phyloP scores from a whole-genome alignment of 2,797 vertebrate genomes.

The Crocodylus rhombifer region DNA sequence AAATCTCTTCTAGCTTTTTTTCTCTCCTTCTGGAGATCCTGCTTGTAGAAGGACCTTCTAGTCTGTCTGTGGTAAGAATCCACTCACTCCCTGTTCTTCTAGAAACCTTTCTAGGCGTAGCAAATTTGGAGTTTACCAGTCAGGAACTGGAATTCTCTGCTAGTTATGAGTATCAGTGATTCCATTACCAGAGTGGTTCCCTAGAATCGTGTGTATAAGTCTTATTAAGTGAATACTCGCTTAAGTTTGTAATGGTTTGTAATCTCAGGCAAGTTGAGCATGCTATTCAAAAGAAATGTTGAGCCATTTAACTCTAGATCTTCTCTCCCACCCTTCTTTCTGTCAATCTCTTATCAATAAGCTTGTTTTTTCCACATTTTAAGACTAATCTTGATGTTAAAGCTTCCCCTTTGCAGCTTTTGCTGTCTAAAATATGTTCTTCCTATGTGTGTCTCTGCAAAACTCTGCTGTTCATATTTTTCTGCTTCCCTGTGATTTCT shows the following conservation, averaged over 20 bases:
- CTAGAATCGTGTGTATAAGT: not conserved
- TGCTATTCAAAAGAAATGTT: not conserved
- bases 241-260: not conserved
- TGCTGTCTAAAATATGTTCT: not conserved
- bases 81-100: not conserved
- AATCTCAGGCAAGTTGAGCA: not conserved
- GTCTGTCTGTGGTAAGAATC: conserved; percentile 87
- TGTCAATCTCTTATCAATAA: not conserved
- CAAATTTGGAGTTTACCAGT: not conserved
- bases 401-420: not conserved
- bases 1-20: conserved; percentile 95
- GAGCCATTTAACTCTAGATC: not conserved
- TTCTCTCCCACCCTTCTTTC: not conserved
- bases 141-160: not conserved
- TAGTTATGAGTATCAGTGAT: not conserved
- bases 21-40: conserved; percentile 92
- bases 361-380: not conserved
- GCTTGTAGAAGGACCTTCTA: conserved; percentile 86
- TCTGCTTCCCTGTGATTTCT: not conserved
- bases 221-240: not conserved
- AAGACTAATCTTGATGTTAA: not conserved
- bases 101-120: not conserved
- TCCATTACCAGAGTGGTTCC: not conserved
- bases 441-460: not conserved
- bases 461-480: not conserved